Percentiles rank a stretch among this genome's conserved stretches.
Conservation (phyloP, 2,113 vertebrate species). For the Oncorhynchus clarkii region DNA sequence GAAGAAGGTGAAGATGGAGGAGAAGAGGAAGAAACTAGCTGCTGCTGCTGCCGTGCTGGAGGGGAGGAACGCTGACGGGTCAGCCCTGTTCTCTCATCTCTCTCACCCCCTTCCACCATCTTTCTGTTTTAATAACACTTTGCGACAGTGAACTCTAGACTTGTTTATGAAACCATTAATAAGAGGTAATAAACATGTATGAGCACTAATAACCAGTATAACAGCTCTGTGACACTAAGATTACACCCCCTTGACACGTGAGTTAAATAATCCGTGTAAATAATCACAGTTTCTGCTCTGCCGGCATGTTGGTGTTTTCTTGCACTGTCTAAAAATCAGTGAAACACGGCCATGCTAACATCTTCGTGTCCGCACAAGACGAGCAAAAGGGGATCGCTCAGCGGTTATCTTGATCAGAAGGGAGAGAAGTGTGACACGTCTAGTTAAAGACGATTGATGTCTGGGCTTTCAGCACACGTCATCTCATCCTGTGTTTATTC, state of each 20-base stretch:
- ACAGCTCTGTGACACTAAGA: no score
- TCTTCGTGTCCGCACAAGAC: conserved; percentile 3
- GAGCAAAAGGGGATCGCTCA: conserved; percentile 43
- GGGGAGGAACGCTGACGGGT: conserved; percentile 92
- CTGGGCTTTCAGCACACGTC: conserved; percentile 15
- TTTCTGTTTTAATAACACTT: no score
- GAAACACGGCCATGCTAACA: neutral
- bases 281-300: no score
- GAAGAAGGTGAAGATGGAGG: conserved; percentile 83
- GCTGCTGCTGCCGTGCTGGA: conserved; percentile 80
- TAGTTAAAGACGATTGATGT: conserved; percentile 42
- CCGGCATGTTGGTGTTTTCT: no score
- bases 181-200: no score
- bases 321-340: neutral
- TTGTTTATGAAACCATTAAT: no score
- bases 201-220: no score
- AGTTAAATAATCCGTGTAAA: no score
- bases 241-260: no score
- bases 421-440: conserved; percentile 9
- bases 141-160: no score
- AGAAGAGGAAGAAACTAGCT: conserved; percentile 82
- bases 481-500: conserved; percentile 26
- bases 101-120: neutral
- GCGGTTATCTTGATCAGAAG: conserved; percentile 31
- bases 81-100: conserved; percentile 49